Evolutionary conservation across 2,113 vertebrate genomes (phyloP).

Genomic region (Oncorhynchus kisutch): DNA sequence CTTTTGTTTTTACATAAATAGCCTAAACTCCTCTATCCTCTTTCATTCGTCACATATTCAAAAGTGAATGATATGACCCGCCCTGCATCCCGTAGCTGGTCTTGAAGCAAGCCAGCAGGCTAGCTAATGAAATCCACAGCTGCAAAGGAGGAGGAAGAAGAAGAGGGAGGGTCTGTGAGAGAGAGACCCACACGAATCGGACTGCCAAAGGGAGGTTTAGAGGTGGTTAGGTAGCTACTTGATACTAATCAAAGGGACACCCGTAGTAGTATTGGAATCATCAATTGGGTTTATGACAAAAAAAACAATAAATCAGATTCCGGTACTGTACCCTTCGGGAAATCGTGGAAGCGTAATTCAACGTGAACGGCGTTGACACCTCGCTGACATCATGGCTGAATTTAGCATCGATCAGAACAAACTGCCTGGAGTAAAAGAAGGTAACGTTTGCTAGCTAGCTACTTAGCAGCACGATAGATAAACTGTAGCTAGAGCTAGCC

Average conservation of each 20-base stretch:
- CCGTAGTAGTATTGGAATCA: conserved; percentile 47
- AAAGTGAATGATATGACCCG: not conserved
- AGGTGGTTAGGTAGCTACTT: conserved; percentile 34
- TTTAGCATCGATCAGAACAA: conserved; percentile 77
- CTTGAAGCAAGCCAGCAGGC: not conserved
- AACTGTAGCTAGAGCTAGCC: not conserved
- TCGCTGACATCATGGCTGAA: conserved; percentile 75
- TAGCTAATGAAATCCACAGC: not conserved
- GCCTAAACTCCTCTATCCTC: too few species aligned
- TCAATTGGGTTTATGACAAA: conserved; percentile 63
- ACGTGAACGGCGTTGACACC: conserved; percentile 47
- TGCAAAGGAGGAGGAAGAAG: not conserved
- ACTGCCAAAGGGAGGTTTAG: conserved; percentile 24
- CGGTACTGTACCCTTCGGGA: conserved; percentile 56
- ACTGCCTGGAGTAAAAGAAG: conserved; percentile 80
- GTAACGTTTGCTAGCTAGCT: conserved; percentile 55
- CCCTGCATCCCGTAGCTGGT: not conserved
- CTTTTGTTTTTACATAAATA: too few species aligned
- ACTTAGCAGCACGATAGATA: not conserved
- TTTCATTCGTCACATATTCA: too few species aligned
- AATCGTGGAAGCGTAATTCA: conserved; percentile 56
- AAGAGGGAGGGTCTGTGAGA: conserved; percentile 19
- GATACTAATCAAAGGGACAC: conserved; percentile 69
- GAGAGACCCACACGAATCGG: conserved; percentile 37
- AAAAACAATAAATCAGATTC: conserved; percentile 60